Evolutionary conservation across 2,113 vertebrate species (phyloP).

Genomic region (Oreocharis arfaki): DNA sequence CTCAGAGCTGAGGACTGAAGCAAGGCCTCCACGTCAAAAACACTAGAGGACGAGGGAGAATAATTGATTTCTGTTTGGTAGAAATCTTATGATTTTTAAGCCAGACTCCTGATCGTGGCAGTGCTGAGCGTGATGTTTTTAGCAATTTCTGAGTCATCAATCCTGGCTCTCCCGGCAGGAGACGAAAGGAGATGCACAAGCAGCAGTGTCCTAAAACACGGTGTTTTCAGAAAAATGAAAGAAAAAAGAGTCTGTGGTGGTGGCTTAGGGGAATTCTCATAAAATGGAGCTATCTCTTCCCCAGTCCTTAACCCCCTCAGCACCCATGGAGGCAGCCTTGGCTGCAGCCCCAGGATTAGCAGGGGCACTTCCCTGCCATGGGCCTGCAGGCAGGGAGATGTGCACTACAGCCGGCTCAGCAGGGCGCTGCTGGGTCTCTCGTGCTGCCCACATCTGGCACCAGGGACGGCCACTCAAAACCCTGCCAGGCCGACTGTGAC

Average conservation of each 20-base stretch:
- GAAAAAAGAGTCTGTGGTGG: background rate
- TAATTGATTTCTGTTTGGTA: slow-evolving; percentile 23
- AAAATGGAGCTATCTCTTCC: background rate
- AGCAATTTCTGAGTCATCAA: slow-evolving; percentile 61
- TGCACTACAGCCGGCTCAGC: background rate
- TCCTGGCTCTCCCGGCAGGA: slow-evolving; percentile 8
- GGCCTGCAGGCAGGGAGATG: background rate
- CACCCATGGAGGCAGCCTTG: background rate
- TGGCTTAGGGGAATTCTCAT: background rate
- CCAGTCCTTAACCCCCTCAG: background rate
- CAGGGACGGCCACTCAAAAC: accelerated
- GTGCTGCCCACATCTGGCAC: background rate
- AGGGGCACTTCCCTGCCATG: accelerated
- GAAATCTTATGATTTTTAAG: slow-evolving; percentile 46
- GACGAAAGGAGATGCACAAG: background rate
- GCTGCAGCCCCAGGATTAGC: background rate
- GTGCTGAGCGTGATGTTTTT: slow-evolving; percentile 47
- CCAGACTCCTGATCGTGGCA: background rate
- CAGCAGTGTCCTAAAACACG: background rate
- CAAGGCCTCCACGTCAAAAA: background rate
- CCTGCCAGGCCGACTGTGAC: accelerated
- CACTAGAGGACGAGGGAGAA: background rate
- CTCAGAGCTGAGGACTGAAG: background rate
- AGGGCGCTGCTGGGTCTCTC: background rate
- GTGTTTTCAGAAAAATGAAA: background rate